Evolutionary conservation across 2,888 invertebrate species (phyloP).

Genomic region (Caenorhabditis panamensis): DNA sequence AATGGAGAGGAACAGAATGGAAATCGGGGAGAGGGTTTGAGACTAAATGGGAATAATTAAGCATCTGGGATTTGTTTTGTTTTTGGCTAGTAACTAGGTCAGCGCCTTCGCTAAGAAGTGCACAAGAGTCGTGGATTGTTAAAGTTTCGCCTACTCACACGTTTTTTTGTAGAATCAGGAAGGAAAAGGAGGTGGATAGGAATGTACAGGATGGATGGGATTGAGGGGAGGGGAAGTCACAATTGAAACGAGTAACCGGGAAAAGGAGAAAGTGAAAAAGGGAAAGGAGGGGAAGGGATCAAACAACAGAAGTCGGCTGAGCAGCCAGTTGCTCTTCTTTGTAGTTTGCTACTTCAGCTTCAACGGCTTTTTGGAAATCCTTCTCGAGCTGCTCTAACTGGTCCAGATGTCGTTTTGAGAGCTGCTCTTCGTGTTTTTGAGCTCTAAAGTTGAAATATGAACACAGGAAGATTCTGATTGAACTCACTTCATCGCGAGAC

Average conservation of each 20-base stretch:
- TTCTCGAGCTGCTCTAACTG: slow-evolving; percentile 76
- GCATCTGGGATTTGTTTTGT: slow-evolving; percentile 40
- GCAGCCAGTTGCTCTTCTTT: slow-evolving; percentile 77
- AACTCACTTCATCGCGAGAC: slow-evolving; percentile 76
- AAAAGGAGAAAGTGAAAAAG: background rate
- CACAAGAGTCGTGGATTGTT: background rate
- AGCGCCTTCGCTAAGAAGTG: slow-evolving; percentile 3
- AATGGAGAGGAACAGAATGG: slow-evolving; percentile 4
- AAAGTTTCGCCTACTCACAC: slow-evolving; percentile 49
- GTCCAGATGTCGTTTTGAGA: slow-evolving; percentile 76
- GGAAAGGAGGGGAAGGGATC: slow-evolving; percentile 9
- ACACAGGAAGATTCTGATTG: background rate
- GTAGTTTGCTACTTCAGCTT: slow-evolving; percentile 78
- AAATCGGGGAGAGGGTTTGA: slow-evolving; percentile 3
- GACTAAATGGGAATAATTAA: slow-evolving; percentile 24
- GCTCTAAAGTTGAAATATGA: slow-evolving; percentile 65
- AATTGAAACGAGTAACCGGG: background rate
- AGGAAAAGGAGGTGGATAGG: slow-evolving; percentile 7
- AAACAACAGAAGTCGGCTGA: slow-evolving; percentile 78
- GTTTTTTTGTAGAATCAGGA: slow-evolving; percentile 31
- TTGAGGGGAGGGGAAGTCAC: background rate
- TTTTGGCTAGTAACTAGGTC: background rate
- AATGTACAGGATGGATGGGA: slow-evolving; percentile 17
- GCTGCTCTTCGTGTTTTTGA: slow-evolving; percentile 78
- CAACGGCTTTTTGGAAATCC: slow-evolving; percentile 74